A percentile compares a stretch with the other conserved stretches of the same genome.
phyloP scores from a whole-genome alignment of 2,113 vertebrate species.

The Oreochromis spilurus region DNA sequence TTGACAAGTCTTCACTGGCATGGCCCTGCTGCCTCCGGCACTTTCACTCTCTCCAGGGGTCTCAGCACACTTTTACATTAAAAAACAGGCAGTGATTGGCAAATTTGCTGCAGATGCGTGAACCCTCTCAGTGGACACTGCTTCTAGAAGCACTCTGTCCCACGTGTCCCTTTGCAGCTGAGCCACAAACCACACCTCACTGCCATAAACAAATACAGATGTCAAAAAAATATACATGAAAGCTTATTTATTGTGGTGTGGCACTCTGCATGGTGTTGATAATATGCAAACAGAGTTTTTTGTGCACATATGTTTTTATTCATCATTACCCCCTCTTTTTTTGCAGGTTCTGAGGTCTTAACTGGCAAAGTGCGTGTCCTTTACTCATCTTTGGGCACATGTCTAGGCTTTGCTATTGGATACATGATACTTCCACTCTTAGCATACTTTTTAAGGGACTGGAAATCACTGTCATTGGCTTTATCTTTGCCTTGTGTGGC shows the following conservation, averaged over 20 bases:
- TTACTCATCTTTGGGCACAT: conserved; percentile 78
- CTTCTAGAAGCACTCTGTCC: background rate
- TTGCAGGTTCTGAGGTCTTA: conserved; percentile 82
- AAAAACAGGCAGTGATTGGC: background rate
- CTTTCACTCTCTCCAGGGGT: background rate
- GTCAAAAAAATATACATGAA: background rate
- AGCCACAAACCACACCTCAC: background rate
- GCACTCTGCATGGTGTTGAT: background rate
- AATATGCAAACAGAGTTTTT: background rate
- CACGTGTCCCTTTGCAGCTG: background rate
- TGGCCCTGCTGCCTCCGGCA: rapidly evolving
- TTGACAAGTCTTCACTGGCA: background rate
- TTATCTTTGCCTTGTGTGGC: conserved; percentile 74
- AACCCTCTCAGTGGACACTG: rapidly evolving
- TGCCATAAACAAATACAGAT: background rate
- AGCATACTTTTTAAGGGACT: conserved; percentile 81
- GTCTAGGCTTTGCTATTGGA: conserved; percentile 76
- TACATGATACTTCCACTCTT: conserved; percentile 83
- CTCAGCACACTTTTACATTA: background rate
- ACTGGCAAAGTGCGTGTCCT: conserved; percentile 75
- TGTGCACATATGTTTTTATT: background rate
- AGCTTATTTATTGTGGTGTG: background rate
- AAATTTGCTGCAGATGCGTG: background rate
- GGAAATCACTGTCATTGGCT: conserved; percentile 77
- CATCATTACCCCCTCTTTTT: background rate